Percentiles rank a stretch among this genome's conserved stretches.
These are phyloP conservation scores for Eristalinus aeneus DNA, from an alignment of 2,888 invertebrate genomes.

Conservation along the genomic window DNA sequence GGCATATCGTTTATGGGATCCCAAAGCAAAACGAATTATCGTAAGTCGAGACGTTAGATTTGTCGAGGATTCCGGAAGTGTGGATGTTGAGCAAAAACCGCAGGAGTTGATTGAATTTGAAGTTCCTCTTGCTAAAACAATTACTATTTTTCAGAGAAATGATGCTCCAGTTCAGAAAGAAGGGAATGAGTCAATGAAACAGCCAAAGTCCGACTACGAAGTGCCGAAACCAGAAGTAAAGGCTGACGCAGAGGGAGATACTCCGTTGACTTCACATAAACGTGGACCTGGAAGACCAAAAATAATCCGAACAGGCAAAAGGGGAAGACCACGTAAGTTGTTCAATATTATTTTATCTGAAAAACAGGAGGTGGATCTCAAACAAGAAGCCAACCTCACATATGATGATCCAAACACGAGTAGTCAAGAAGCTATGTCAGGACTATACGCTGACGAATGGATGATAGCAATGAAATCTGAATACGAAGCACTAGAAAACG, in stretches of 20 bases:
- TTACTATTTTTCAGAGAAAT: background rate
- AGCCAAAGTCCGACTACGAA: too few species aligned
- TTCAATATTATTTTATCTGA: background rate
- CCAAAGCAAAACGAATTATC: background rate
- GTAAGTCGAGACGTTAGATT: constrained; percentile 23
- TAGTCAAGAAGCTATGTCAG: background rate
- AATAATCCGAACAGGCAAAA: background rate
- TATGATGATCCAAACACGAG: too few species aligned
- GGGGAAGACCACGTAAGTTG: too few species aligned
- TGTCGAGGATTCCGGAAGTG: background rate
- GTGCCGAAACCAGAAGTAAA: background rate
- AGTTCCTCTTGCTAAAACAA: background rate
- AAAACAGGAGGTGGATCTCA: background rate
- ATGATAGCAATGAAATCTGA: constrained; percentile 71
- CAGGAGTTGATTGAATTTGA: background rate
- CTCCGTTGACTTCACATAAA: background rate
- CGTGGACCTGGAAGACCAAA: background rate
- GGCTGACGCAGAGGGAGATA: background rate
- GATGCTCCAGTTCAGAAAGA: background rate
- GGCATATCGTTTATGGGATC: constrained; percentile 28
- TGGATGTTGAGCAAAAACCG: background rate
- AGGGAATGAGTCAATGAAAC: background rate
- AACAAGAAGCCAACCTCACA: background rate
- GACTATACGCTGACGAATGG: background rate
- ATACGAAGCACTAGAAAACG: constrained; percentile 65